A percentile compares a stretch with the other conserved stretches of the same genome.
Evolutionary conservation across 2,797 vertebrate species (phyloP).

Genomic region (Phyllotis vaccarum): DNA sequence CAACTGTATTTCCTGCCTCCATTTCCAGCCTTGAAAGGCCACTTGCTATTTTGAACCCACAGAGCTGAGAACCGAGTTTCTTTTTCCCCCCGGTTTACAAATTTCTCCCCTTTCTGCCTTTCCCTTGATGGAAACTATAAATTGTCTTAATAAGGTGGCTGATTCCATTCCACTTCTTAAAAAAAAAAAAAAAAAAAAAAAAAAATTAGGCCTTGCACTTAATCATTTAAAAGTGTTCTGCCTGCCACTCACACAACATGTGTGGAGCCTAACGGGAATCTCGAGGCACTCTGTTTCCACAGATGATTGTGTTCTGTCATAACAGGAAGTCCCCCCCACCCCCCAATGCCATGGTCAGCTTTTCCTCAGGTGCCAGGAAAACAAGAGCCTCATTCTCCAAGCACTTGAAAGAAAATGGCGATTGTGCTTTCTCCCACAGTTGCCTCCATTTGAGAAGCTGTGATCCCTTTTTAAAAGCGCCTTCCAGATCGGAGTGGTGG

Average conservation of each 20-base stretch:
- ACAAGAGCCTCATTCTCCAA: conserved; percentile 60
- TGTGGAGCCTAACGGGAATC: conserved; percentile 53
- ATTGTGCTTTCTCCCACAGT: conserved; percentile 69
- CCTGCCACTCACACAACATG: conserved; percentile 31
- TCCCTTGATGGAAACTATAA: conserved; percentile 66
- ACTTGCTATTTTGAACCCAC: background rate
- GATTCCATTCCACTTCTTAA: conserved; percentile 68
- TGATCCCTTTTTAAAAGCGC: conserved; percentile 65
- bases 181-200: conserved; percentile 32
- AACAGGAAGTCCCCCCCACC: conserved; percentile 60
- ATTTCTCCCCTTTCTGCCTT: conserved; percentile 41
- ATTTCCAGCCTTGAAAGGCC: background rate
- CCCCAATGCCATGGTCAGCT: conserved; percentile 16
- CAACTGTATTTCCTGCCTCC: background rate
- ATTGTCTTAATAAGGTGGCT: conserved; percentile 69
- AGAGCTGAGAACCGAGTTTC: conserved; percentile 36
- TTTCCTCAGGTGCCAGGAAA: conserved; percentile 68
- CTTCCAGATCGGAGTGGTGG: conserved; percentile 71
- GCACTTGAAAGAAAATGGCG: conserved; percentile 69
- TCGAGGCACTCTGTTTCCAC: conserved; percentile 7
- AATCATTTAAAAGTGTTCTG: conserved; percentile 72
- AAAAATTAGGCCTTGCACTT: conserved; percentile 78
- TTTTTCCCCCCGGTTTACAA: conserved; percentile 46
- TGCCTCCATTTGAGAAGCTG: conserved; percentile 44
- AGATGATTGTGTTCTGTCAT: conserved; percentile 32